Conservation (phyloP, 2,113 vertebrate genomes). For the Oriolus oriolus region DNA sequence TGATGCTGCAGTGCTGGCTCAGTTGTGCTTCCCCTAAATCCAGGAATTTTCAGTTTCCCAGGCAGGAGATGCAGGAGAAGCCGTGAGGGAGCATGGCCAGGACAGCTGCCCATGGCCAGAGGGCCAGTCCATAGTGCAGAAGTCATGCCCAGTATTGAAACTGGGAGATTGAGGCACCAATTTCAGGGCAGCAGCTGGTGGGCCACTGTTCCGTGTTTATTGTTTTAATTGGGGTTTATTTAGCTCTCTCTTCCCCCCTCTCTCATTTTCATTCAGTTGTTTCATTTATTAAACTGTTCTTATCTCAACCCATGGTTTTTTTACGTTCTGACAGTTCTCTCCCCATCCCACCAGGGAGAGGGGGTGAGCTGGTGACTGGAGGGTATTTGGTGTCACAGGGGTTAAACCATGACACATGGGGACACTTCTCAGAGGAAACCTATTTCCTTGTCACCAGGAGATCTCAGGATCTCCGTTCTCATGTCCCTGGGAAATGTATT, state of each 20-base stretch:
- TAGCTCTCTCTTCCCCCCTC: background rate
- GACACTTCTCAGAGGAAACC: background rate
- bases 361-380: background rate
- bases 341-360: background rate
- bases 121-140: accelerated
- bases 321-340: background rate
- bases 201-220: background rate
- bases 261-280: background rate
- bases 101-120: background rate
- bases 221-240: background rate
- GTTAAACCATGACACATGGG: background rate
- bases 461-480: background rate
- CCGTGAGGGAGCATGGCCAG: background rate
- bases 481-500: background rate
- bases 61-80: background rate
- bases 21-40: background rate
- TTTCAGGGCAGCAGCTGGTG: background rate
- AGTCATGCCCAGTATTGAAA: background rate
- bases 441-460: background rate
- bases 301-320: background rate
- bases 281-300: background rate
- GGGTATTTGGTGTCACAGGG: background rate
- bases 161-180: accelerated
- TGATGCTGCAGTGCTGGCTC: background rate
- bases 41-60: background rate